Percentiles rank a stretch among this genome's conserved stretches.
These are phyloP conservation scores for Carabus problematicus DNA, from an alignment of 2,888 invertebrate genomes.

Conservation along the genomic window DNA sequence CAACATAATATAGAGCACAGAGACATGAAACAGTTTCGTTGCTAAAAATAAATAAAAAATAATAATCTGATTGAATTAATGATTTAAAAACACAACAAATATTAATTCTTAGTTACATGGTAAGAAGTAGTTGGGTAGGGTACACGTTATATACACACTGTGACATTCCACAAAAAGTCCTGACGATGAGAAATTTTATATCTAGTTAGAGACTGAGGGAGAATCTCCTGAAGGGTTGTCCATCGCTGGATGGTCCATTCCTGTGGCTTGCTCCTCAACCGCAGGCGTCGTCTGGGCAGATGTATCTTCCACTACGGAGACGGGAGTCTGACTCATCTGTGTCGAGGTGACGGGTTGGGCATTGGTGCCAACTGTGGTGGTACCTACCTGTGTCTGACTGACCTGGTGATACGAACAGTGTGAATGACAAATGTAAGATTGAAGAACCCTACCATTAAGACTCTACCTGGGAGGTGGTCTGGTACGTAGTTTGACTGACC, in stretches of 20 bases:
- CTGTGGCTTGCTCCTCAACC: slow-evolving; percentile 20
- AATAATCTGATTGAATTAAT: not conserved
- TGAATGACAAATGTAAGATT: not conserved
- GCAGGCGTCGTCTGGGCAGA: slow-evolving; percentile 52
- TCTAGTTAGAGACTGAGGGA: not conserved
- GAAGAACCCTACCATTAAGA: too few relatives aligned
- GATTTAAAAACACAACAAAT: slow-evolving; percentile 13
- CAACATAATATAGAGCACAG: not conserved
- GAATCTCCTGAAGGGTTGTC: slow-evolving; percentile 9
- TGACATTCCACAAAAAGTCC: too few relatives aligned
- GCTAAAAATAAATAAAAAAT: slow-evolving; percentile 6
- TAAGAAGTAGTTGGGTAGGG: too few relatives aligned
- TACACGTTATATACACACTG: too few relatives aligned
- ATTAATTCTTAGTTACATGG: not conserved
- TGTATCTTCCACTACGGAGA: slow-evolving; percentile 53
- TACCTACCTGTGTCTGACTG: slow-evolving; percentile 15
- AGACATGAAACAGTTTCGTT: not conserved
- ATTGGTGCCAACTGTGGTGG: slow-evolving; percentile 54
- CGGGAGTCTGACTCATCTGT: slow-evolving; percentile 57
- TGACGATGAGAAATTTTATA: too few relatives aligned
- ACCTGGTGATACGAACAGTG: slow-evolving; percentile 8
- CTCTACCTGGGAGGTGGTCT: slow-evolving; percentile 10
- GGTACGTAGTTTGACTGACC: slow-evolving; percentile 12
- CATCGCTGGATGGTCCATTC: slow-evolving; percentile 43
- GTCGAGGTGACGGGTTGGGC: slow-evolving; percentile 56